Evolutionary conservation across 2,113 vertebrate genomes (phyloP).

Genomic region (Leptocoma aspasia): DNA sequence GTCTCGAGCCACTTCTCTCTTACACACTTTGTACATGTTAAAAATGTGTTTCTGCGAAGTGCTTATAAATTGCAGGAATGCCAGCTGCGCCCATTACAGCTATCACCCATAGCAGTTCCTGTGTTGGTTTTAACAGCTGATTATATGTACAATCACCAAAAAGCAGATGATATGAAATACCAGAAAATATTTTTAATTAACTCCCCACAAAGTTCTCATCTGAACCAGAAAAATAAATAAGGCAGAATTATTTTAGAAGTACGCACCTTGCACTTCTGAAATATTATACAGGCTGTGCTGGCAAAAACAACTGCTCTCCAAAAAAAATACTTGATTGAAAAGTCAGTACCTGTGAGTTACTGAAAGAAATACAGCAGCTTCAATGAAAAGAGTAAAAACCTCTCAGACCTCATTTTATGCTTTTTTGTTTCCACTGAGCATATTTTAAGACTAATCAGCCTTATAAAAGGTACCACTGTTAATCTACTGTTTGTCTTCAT

Average conservation of each 20-base stretch:
- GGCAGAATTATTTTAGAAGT: slow-evolving; percentile 55
- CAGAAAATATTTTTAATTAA: slow-evolving; percentile 59
- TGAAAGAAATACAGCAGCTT: slow-evolving; percentile 57
- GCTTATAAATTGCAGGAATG: not conserved
- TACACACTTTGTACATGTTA: not conserved
- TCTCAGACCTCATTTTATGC: slow-evolving; percentile 49
- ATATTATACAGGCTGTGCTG: slow-evolving; percentile 21
- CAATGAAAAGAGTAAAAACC: slow-evolving; percentile 51
- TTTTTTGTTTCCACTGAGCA: slow-evolving; percentile 70
- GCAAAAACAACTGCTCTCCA: slow-evolving; percentile 14
- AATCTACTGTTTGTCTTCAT: slow-evolving; percentile 81
- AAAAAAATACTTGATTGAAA: slow-evolving; percentile 61
- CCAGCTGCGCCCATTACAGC: not conserved
- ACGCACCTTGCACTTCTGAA: slow-evolving; percentile 51
- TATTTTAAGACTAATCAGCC: slow-evolving; percentile 77
- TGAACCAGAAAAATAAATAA: slow-evolving; percentile 53
- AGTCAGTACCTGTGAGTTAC: slow-evolving; percentile 39
- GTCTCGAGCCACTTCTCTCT: not conserved
- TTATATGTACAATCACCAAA: not conserved
- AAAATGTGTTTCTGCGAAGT: not conserved
- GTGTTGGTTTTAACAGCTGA: slow-evolving; percentile 13
- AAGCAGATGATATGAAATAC: not conserved
- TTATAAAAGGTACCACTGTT: slow-evolving; percentile 78
- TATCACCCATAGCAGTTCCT: not conserved
- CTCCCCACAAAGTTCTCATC: not conserved